Conservation (phyloP, 2,797 vertebrate genomes). For the Sardinella longiceps region DNA sequence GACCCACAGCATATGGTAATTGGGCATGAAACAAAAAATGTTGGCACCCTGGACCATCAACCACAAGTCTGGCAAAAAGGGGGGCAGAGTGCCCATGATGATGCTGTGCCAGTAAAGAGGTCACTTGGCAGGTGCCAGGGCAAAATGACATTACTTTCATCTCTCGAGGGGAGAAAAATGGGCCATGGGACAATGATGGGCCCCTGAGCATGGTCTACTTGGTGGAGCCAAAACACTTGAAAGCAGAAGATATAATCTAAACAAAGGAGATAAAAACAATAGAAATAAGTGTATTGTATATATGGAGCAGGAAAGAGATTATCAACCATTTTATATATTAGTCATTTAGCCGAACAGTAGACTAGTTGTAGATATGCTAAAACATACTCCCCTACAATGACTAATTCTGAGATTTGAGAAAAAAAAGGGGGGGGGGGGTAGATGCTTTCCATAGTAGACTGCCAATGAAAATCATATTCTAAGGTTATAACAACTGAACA, state of each 20-base stretch:
- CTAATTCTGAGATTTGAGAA: neutral
- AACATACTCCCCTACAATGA: neutral
- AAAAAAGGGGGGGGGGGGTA: neutral
- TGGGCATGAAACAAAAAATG: conserved; percentile 73
- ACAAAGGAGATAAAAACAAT: neutral
- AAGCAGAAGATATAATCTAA: neutral
- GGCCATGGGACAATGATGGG: conserved; percentile 6
- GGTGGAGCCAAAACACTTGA: neutral
- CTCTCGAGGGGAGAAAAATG: conserved; percentile 26
- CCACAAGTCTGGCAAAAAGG: conserved; percentile 72
- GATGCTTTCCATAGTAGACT: neutral
- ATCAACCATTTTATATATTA: neutral
- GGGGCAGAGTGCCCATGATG: conserved; percentile 69
- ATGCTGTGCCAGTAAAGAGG: conserved; percentile 70
- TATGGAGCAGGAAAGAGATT: neutral
- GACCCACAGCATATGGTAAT: conserved; percentile 69
- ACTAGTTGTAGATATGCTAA: neutral
- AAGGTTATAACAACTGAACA: neutral
- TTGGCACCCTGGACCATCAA: conserved; percentile 68
- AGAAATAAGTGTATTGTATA: neutral
- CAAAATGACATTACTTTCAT: conserved; percentile 66
- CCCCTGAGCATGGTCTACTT: neutral
- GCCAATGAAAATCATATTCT: neutral
- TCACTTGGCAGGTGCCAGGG: conserved; percentile 74
- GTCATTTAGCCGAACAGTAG: too few species aligned